A percentile compares a stretch with the other conserved stretches of the same genome.
These are phyloP conservation scores for Perodicticus potto DNA, from an alignment of 2,797 vertebrate species.

Conservation along the genomic window DNA sequence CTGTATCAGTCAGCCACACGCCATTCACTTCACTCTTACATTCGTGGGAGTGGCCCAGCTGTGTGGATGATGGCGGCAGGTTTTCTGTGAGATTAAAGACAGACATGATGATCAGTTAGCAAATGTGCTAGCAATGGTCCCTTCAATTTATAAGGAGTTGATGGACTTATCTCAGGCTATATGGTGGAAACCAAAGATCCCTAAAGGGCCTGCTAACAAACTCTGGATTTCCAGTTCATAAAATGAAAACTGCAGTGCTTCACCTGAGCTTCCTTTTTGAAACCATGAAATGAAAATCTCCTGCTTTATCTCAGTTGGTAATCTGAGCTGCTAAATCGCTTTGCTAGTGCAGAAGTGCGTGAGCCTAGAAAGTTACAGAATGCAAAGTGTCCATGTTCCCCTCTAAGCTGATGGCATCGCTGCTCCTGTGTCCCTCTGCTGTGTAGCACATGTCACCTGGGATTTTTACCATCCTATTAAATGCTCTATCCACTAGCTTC, in stretches of 20 bases:
- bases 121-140: neutral
- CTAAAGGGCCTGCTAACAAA: neutral
- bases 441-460: neutral
- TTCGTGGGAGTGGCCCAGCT: neutral
- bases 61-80: neutral
- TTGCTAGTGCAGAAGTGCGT: neutral
- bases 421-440: neutral
- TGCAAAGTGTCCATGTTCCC: neutral
- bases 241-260: neutral
- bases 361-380: conserved; percentile 55
- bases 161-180: neutral
- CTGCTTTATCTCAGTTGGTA: conserved; percentile 56
- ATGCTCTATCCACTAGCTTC: neutral
- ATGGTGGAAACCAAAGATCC: neutral
- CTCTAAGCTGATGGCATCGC: neutral
- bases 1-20: neutral
- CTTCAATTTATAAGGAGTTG: neutral
- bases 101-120: neutral
- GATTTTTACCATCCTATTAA: neutral
- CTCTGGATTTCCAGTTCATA: neutral
- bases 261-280: conserved; percentile 3
- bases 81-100: neutral
- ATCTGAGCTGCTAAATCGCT: conserved; percentile 63
- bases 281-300: neutral
- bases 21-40: neutral